Evolutionary conservation across 1,140 invertebrate species (phyloP).

Genomic region (Microplitis mediator): DNA sequence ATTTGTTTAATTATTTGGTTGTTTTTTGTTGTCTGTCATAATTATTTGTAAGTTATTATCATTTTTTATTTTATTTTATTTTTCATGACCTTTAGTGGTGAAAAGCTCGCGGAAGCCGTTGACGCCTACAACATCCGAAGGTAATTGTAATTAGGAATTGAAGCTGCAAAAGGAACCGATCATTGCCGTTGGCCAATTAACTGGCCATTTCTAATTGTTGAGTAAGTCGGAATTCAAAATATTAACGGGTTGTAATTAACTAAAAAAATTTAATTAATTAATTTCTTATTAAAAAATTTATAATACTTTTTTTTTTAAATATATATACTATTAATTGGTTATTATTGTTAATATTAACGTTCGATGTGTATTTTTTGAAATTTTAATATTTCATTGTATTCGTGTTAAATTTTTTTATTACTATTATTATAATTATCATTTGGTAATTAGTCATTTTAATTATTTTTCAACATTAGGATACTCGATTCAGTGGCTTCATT

Average conservation of each 20-base stretch:
- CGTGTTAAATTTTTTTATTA: too few relatives aligned
- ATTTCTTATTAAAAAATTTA: constrained; percentile 9
- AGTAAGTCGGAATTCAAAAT: constrained; percentile 62
- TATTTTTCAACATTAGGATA: too few relatives aligned
- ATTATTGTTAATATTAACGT: background rate
- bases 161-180: constrained; percentile 59
- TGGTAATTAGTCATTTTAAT: too few relatives aligned
- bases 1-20: background rate
- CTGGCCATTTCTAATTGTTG: constrained; percentile 61
- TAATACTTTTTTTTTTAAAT: background rate
- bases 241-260: constrained; percentile 49
- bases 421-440: too few relatives aligned
- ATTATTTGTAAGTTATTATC: background rate
- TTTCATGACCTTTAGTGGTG: constrained; percentile 63
- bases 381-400: too few relatives aligned
- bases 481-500: too few relatives aligned
- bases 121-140: constrained; percentile 63
- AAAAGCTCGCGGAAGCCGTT: constrained; percentile 61
- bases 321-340: background rate
- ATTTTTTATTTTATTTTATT: constrained; percentile 37
- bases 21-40: background rate
- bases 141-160: constrained; percentile 66
- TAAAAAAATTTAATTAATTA: background rate
- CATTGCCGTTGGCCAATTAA: constrained; percentile 56
- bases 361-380: too few relatives aligned